Evolutionary conservation across 1,140 invertebrate genomes (phyloP).

Genomic region (Drosophila nigrodunni): DNA sequence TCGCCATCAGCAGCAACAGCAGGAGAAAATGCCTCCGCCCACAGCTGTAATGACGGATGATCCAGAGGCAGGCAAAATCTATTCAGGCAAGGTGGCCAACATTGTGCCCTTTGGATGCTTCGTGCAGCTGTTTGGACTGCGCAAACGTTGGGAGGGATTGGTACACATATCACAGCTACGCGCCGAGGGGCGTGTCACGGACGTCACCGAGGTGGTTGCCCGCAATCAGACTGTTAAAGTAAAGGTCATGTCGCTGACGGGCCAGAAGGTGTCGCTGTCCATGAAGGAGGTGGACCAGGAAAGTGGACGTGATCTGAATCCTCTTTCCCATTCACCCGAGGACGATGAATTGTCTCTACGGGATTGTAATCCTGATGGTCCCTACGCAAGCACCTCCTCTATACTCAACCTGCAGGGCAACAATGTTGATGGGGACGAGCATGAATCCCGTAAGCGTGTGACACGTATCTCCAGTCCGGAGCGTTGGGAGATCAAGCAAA

Average conservation of each 20-base stretch:
- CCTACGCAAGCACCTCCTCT: constrained; percentile 86
- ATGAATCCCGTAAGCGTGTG: constrained; percentile 91
- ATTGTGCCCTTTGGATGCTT: constrained; percentile 99
- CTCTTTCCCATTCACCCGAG: constrained; percentile 88
- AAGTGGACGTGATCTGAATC: constrained; percentile 97
- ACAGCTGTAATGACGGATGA: constrained; percentile 86
- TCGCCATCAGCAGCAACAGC: constrained; percentile 12
- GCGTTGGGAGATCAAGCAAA: constrained; percentile 95
- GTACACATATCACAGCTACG: constrained; percentile 98
- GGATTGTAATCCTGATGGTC: constrained; percentile 94
- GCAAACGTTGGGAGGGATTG: constrained; percentile 95
- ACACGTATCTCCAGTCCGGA: constrained; percentile 98
- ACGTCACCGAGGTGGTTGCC: constrained; percentile 96
- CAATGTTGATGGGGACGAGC: constrained; percentile 91
- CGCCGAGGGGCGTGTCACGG: constrained; percentile 96
- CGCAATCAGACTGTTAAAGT: constrained; percentile 96
- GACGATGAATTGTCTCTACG: constrained; percentile 88
- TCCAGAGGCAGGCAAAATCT: constrained; percentile 91
- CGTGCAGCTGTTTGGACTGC: constrained; percentile 96
- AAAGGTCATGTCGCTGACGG: constrained; percentile 95
- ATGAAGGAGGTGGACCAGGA: constrained; percentile 99
- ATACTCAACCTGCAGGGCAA: constrained; percentile 88
- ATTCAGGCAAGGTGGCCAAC: constrained; percentile 97
- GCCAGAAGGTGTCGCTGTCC: constrained; percentile 97
- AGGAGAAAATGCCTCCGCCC: constrained; percentile 70